phyloP scores from a whole-genome alignment of 1,140 invertebrate species.

The Goniozus legneri region DNA sequence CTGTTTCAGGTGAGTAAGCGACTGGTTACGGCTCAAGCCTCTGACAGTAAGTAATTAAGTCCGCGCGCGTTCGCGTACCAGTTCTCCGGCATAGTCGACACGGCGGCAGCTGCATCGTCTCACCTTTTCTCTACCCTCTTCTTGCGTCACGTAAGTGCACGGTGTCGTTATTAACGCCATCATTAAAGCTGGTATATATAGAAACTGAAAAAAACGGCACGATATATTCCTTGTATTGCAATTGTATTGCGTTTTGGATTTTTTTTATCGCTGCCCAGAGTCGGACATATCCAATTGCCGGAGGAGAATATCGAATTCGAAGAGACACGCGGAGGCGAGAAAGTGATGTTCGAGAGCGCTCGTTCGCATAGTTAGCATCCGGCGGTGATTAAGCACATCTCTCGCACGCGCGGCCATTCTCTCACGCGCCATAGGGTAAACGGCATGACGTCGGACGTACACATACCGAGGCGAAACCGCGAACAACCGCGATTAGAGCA shows the following conservation, averaged over 20 bases:
- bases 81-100: constrained; percentile 6
- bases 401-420: constrained; percentile 19
- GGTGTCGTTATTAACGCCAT: constrained; percentile 30
- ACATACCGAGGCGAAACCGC: no score
- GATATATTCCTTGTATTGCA: no score
- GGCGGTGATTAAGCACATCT: constrained; percentile 24
- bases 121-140: no score
- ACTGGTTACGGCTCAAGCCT: constrained; percentile 17
- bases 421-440: constrained; percentile 4
- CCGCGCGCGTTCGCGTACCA: not conserved
- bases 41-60: constrained; percentile 33
- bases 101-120: no score
- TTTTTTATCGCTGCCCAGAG: no score
- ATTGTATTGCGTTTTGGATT: no score
- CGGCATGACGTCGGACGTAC: no score
- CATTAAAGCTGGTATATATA: constrained; percentile 27
- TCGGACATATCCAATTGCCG: no score
- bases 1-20: constrained; percentile 34
- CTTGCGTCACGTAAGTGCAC: constrained; percentile 9
- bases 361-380: constrained; percentile 27
- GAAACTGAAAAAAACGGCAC: no score
- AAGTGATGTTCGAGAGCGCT: constrained; percentile 13
- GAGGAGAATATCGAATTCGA: not conserved
- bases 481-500: constrained; percentile 23
- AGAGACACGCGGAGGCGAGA: constrained; percentile 11